Evolutionary conservation across 2,113 vertebrate species (phyloP).

Genomic region (Gasterosteus aculeatus): DNA sequence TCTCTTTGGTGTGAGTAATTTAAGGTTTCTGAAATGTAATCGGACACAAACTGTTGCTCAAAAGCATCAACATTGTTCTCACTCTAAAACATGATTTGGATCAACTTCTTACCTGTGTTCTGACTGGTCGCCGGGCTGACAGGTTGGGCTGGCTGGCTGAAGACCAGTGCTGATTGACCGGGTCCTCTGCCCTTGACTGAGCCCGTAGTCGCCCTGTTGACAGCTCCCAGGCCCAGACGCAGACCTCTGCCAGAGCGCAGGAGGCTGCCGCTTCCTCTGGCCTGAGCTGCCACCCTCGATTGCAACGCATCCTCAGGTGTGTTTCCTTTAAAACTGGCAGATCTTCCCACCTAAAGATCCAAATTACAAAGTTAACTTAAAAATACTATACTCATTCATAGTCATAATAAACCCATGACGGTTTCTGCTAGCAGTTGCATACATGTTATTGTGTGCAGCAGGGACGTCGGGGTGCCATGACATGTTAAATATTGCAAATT

Average conservation of each 20-base stretch:
- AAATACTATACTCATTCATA: background rate
- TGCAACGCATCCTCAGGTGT: slow-evolving; percentile 66
- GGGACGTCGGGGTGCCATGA: background rate
- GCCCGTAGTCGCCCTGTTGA: slow-evolving; percentile 84
- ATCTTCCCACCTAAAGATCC: slow-evolving; percentile 61
- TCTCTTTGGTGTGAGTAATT: slow-evolving; percentile 32
- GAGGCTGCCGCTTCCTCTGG: slow-evolving; percentile 80
- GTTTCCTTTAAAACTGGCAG: slow-evolving; percentile 57
- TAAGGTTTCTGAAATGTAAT: slow-evolving; percentile 42
- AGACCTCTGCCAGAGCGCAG: slow-evolving; percentile 89
- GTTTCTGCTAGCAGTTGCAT: background rate
- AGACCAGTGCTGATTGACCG: slow-evolving; percentile 80
- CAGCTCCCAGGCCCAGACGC: slow-evolving; percentile 91
- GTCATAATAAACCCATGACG: too few species aligned
- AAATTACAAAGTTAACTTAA: background rate
- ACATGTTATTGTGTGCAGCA: slow-evolving; percentile 4
- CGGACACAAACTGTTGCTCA: too few species aligned
- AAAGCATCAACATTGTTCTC: too few species aligned
- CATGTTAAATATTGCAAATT: background rate
- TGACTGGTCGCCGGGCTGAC: slow-evolving; percentile 77
- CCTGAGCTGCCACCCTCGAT: slow-evolving; percentile 54
- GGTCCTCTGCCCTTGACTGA: slow-evolving; percentile 85
- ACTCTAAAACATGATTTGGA: too few species aligned
- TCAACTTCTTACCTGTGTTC: slow-evolving; percentile 81
- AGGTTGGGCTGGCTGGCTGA: slow-evolving; percentile 88